Evolutionary conservation across 2,888 invertebrate species (phyloP).

Genomic region (Dryadula phaetusa): DNA sequence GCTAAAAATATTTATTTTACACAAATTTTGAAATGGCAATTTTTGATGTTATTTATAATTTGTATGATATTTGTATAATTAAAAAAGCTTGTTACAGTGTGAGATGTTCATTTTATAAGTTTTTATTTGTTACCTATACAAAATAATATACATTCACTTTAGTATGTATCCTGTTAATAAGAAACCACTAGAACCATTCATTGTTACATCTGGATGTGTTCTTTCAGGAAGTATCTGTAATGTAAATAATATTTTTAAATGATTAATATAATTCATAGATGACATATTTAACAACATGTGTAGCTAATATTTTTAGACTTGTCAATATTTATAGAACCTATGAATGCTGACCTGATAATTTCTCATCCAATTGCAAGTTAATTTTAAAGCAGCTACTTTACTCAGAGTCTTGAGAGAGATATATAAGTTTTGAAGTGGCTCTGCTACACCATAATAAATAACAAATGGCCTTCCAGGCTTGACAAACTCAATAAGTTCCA

Average conservation of each 20-base stretch:
- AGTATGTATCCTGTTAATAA: constrained; percentile 89
- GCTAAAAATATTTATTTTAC: constrained; percentile 32
- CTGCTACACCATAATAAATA: constrained; percentile 91
- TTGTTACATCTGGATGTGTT: constrained; percentile 97
- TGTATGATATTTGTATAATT: constrained; percentile 39
- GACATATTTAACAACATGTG: no score
- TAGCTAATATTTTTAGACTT: no score
- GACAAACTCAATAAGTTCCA: constrained; percentile 90
- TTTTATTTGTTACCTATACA: constrained; percentile 11
- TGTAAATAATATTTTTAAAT: constrained; percentile 35
- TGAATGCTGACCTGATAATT: constrained; percentile 90
- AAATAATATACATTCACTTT: constrained; percentile 57
- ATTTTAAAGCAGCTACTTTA: constrained; percentile 89
- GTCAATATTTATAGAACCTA: no score
- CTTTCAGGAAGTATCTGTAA: constrained; percentile 88
- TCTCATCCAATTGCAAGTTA: constrained; percentile 94
- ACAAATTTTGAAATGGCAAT: constrained; percentile 22
- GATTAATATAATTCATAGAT: no score
- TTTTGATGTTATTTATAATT: constrained; percentile 36
- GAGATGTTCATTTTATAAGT: constrained; percentile 29
- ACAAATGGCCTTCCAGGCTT: constrained; percentile 93
- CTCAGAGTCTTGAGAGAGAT: constrained; percentile 88
- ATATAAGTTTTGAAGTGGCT: constrained; percentile 94
- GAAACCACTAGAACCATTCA: constrained; percentile 95
- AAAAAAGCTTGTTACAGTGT: constrained; percentile 39